A percentile compares a stretch with the other conserved stretches of the same genome.
Evolutionary conservation across 2,888 invertebrate genomes (phyloP).

Genomic region (Sarcophaga rosellei): DNA sequence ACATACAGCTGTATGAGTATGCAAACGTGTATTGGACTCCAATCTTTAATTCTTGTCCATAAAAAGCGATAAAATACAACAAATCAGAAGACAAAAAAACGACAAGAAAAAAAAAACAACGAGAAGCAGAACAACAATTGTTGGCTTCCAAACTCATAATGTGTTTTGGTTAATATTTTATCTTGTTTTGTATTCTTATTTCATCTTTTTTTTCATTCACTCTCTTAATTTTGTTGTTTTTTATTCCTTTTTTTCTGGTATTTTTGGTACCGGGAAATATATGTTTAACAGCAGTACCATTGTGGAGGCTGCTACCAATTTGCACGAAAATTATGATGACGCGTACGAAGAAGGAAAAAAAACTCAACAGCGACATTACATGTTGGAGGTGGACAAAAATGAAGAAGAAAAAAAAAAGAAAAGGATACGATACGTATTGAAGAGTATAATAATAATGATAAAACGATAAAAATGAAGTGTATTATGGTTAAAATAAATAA

Average conservation of each 20-base stretch:
- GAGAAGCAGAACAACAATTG: conserved; percentile 17
- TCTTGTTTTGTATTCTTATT: not conserved
- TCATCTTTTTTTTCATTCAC: not conserved
- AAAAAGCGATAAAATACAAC: conserved; percentile 8
- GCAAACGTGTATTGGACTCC: not conserved
- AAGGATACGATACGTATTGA: no score
- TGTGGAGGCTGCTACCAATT: conserved; percentile 59
- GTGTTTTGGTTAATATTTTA: conserved; percentile 11
- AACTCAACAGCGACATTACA: conserved; percentile 5
- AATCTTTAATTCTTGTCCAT: conserved; percentile 2
- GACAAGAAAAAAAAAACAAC: not conserved
- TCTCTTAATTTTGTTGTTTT: no score
- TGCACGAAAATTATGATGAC: conserved; percentile 59
- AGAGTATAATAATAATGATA: not conserved
- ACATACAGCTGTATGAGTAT: not conserved
- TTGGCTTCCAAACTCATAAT: conserved; percentile 38
- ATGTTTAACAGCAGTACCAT: conserved; percentile 18
- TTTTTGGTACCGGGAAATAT: not conserved
- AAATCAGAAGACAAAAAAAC: not conserved
- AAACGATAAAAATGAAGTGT: not conserved
- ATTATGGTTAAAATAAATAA: not conserved
- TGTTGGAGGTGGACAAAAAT: conserved; percentile 44
- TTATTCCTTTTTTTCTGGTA: no score
- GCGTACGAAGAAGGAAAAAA: conserved; percentile 11
- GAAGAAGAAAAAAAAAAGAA: not conserved